Evolutionary conservation across 2,888 invertebrate species (phyloP).

Genomic region (Leucoma salicis): DNA sequence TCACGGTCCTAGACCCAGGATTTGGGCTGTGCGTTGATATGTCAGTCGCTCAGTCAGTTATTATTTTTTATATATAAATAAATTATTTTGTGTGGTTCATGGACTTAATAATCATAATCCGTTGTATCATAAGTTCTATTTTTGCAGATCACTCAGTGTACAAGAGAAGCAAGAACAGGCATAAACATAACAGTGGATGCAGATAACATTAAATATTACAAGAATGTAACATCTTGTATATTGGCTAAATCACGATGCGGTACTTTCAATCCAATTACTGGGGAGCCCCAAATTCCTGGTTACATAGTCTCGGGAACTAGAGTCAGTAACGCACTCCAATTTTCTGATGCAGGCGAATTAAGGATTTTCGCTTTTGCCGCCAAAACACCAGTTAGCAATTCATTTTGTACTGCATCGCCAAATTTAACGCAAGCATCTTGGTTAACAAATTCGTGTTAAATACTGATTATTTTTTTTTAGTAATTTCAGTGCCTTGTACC

Average conservation of each 20-base stretch:
- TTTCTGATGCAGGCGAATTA: slow-evolving; percentile 78
- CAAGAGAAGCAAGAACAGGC: slow-evolving; percentile 74
- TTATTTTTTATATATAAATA: no score
- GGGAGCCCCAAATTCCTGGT: slow-evolving; percentile 81
- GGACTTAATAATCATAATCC: no score
- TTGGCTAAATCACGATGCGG: slow-evolving; percentile 84
- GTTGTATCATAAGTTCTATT: no score
- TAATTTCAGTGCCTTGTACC: no score
- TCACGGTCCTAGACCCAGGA: no score
- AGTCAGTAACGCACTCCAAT: slow-evolving; percentile 81
- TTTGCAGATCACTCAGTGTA: slow-evolving; percentile 78
- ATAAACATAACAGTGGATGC: slow-evolving; percentile 71
- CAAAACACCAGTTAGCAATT: slow-evolving; percentile 71
- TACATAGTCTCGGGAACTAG: slow-evolving; percentile 58
- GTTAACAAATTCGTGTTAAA: slow-evolving; percentile 68
- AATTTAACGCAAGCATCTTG: slow-evolving; percentile 78
- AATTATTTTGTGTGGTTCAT: no score
- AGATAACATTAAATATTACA: slow-evolving; percentile 80
- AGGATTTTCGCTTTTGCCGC: slow-evolving; percentile 79
- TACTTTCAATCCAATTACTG: slow-evolving; percentile 84
- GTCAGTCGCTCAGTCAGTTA: no score
- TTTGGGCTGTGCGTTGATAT: no score
- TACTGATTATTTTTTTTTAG: no score
- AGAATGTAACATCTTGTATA: slow-evolving; percentile 85
- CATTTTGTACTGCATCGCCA: slow-evolving; percentile 77